Conservation (phyloP, 2,113 vertebrate genomes). For the Lasiurus borealis region DNA sequence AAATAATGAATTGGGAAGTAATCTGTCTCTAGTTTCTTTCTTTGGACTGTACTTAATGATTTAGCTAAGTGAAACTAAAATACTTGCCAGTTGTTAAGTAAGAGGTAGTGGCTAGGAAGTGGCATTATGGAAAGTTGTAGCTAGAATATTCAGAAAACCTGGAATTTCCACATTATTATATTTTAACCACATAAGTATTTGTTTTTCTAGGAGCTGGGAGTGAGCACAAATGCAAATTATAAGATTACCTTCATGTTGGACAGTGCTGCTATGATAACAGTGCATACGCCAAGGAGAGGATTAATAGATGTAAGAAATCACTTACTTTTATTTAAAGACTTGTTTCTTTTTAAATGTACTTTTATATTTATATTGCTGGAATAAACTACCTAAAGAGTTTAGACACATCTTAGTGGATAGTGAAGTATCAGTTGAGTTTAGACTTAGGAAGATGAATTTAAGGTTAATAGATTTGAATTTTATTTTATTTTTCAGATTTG, state of each 20-base stretch:
- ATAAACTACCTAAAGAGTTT: constrained; percentile 15
- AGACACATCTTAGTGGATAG: neutral
- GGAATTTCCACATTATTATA: neutral
- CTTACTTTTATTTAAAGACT: constrained; percentile 27
- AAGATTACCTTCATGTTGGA: constrained; percentile 99
- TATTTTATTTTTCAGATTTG: neutral
- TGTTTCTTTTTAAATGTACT: neutral
- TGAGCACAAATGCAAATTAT: constrained; percentile 97
- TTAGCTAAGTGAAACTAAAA: constrained; percentile 30
- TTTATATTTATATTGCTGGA: neutral
- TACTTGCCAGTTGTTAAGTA: constrained; percentile 12
- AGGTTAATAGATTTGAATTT: constrained; percentile 11
- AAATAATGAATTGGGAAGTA: neutral
- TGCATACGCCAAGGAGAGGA: constrained; percentile 97
- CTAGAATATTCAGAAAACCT: constrained; percentile 37
- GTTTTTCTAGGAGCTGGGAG: constrained; percentile 94
- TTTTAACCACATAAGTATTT: constrained; percentile 59
- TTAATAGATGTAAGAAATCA: constrained; percentile 93
- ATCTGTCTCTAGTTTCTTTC: neutral
- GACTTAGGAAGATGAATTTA: constrained; percentile 39
- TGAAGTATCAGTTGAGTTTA: constrained; percentile 40
- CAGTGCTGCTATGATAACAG: constrained; percentile 99
- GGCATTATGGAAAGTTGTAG: neutral
- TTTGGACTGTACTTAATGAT: neutral
- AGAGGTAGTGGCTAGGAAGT: neutral